These are phyloP conservation scores for Eupsilia transversa DNA, from an alignment of 2,888 invertebrate genomes.

Conservation along the genomic window DNA sequence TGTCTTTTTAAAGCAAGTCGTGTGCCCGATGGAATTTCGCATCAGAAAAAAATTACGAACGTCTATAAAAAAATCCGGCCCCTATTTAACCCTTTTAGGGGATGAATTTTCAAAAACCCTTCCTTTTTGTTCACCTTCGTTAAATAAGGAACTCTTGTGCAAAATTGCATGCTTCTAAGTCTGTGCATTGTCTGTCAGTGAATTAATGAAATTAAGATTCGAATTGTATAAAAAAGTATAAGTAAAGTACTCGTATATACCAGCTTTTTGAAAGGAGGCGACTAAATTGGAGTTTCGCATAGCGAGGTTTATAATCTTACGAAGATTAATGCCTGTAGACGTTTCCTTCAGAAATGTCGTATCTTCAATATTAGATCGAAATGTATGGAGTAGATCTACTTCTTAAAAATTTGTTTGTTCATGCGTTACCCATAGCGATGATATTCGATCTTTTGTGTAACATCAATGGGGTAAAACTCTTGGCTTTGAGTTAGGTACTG, in stretches of 20 bases:
- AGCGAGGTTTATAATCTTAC: not conserved
- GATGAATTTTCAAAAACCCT: not conserved
- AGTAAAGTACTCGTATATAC: not conserved
- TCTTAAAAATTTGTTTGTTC: conserved; percentile 9
- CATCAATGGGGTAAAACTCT: conserved; percentile 27
- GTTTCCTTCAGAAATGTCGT: not conserved
- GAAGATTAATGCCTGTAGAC: not conserved
- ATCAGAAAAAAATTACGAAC: not conserved
- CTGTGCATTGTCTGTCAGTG: not conserved
- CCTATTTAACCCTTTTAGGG: not conserved
- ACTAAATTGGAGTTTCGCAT: not conserved
- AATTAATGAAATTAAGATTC: not conserved
- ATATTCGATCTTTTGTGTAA: conserved; percentile 32
- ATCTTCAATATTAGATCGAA: not conserved
- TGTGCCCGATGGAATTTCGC: not conserved
- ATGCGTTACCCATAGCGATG: conserved; percentile 23
- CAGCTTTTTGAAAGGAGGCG: not conserved
- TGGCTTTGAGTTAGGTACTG: conserved; percentile 10
- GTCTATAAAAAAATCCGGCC: not conserved
- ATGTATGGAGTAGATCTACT: conserved; percentile 14
- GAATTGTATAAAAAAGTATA: not conserved
- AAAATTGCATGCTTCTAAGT: not conserved
- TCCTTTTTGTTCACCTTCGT: not conserved
- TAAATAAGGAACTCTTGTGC: not conserved
- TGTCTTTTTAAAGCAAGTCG: not conserved